Evolutionary conservation across 2,888 invertebrate species (phyloP), one percentile per base, ranked within the genome.

Genomic region (Drosophila bunnanda): DNA sequence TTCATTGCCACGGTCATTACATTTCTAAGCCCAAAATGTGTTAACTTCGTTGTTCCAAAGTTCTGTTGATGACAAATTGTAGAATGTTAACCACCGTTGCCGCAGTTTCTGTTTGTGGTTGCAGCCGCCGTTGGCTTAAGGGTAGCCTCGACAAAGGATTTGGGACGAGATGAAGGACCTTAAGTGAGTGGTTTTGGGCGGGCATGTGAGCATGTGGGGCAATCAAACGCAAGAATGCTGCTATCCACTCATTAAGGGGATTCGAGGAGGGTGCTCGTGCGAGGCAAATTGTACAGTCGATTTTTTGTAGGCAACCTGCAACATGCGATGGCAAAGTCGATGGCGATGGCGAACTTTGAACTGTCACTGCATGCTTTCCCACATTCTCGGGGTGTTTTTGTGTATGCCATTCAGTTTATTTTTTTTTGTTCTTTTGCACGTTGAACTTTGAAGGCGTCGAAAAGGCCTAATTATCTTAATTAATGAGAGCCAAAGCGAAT

Each of bases 401-500:
- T 48, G 30, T 64, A 58, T 36, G 44, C 30, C 50, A 32, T 65
- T 56, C 39, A 13, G 46, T 22, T 25, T 25, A 4, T 5, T 44
- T 48, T 55, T 60, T 71, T 54, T 70, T 22, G 53, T 41, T 69
- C 59, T 71, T 72, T 70, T 66, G 70, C 69, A 78, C 77, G 81
- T 77, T 86, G 87, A 88, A 86, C 88, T 85, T 79, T 78, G 79
- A 75, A 83, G 87, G 82, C 82, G 82, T 75, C 80, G 77, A 83
- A 88, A 88, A 80, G 78, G 76, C 82, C 87, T 88, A 88, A 89
- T 88, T 88, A 89, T 89, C 87, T 89, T 89, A 88, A 88, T 88
- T 88, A 89, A 88, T 88, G 88, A 82, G 87, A 78, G 89, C 78
- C 82, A 86, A 82, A 86, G 82, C 80, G 80, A 83, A 89, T 82